These are phyloP conservation scores for Eristalinus sepulchralis DNA, from an alignment of 2,888 invertebrate species.

Conservation along the genomic window DNA sequence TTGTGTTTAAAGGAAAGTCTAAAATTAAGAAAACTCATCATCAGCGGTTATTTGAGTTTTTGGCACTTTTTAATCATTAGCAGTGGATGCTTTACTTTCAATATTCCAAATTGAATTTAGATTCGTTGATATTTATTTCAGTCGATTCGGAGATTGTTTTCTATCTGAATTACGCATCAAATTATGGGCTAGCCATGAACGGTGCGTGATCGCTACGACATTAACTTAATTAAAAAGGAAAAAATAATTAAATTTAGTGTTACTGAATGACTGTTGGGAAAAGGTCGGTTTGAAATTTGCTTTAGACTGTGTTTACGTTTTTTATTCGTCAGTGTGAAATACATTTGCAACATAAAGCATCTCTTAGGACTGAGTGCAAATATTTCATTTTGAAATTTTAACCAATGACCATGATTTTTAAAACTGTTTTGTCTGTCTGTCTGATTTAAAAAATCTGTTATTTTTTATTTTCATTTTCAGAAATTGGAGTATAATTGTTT, in stretches of 20 bases:
- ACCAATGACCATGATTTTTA: too few relatives aligned
- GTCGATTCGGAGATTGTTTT: neutral
- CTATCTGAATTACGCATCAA: neutral
- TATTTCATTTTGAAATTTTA: too few relatives aligned
- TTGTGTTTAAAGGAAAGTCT: neutral
- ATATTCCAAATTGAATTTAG: neutral
- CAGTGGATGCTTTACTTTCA: neutral
- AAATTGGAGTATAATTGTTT: too few relatives aligned
- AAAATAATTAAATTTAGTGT: neutral
- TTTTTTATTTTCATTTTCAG: neutral
- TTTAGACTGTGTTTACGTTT: neutral
- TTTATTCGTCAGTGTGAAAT: neutral
- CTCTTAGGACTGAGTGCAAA: too few relatives aligned
- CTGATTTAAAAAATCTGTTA: too few relatives aligned
- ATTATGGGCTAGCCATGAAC: neutral
- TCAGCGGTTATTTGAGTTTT: slow-evolving; percentile 7
- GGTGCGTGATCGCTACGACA: slow-evolving; percentile 6
- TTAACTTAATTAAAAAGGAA: neutral
- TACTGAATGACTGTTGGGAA: neutral
- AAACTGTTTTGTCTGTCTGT: too few relatives aligned
- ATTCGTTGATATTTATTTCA: slow-evolving; percentile 3
- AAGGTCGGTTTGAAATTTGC: too few relatives aligned
- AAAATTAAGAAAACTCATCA: neutral
- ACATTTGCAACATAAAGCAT: too few relatives aligned
- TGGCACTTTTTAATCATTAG: neutral